Conservation (phyloP, 1,140 invertebrate species). For the Caenorhabditis briggsae region DNA sequence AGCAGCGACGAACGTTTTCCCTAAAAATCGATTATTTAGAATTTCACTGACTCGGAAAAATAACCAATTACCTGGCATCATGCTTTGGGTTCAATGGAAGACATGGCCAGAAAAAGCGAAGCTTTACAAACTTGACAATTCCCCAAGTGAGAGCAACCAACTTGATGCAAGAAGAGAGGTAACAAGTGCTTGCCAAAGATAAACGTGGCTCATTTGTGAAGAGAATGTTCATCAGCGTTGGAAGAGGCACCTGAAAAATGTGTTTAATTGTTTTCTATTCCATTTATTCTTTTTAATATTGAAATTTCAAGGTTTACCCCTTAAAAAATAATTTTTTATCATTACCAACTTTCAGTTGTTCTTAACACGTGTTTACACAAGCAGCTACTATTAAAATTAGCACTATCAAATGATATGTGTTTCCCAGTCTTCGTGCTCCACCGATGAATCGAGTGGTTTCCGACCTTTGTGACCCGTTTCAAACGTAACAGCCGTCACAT, state of each 20-base stretch:
- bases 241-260: slow-evolving; percentile 73
- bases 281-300: no score
- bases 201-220: slow-evolving; percentile 76
- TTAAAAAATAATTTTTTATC: no score
- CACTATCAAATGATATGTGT: background rate
- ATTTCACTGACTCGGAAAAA: no score
- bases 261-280: no score
- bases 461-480: slow-evolving; percentile 20
- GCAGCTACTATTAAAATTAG: no score
- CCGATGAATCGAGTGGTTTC: background rate
- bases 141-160: slow-evolving; percentile 77
- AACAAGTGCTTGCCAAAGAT: slow-evolving; percentile 69
- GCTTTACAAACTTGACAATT: slow-evolving; percentile 76
- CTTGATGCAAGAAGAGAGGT: slow-evolving; percentile 67
- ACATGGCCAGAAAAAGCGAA: slow-evolving; percentile 77
- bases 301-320: no score
- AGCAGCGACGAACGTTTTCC: slow-evolving; percentile 76
- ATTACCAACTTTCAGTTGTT: no score
- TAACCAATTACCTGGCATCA: slow-evolving; percentile 60
- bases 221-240: slow-evolving; percentile 72
- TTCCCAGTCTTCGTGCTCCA: background rate
- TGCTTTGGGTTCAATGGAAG: slow-evolving; percentile 77
- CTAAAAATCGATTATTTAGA: slow-evolving; percentile 63
- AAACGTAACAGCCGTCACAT: slow-evolving; percentile 26
- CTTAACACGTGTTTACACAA: no score